phyloP scores from a whole-genome alignment of 2,888 invertebrate genomes.

The Mythimna albipuncta region DNA sequence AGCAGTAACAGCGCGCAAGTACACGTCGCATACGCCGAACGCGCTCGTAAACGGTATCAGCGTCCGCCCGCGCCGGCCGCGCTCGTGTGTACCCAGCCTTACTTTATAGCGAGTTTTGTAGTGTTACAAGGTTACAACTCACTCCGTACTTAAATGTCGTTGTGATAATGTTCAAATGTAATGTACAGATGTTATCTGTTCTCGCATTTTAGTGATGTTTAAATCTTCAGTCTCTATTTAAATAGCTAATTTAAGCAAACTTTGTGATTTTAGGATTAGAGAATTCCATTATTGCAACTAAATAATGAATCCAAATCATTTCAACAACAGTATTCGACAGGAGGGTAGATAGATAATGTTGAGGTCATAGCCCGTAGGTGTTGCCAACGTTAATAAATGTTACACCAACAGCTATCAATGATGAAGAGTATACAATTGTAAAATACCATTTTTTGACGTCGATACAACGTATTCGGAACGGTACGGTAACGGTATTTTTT shows the following conservation, averaged over 20 bases:
- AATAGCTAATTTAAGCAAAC: neutral
- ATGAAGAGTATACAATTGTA: neutral
- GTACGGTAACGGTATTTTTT: too few relatives aligned
- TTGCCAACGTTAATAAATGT: conserved; percentile 23
- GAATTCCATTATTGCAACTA: neutral
- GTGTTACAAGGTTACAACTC: conserved; percentile 46
- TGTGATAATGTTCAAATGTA: conserved; percentile 52
- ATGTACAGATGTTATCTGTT: conserved; percentile 26
- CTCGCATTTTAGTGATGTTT: conserved; percentile 12
- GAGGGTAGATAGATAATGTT: neutral
- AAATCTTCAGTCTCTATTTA: neutral
- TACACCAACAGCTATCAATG: conserved; percentile 10
- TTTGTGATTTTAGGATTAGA: neutral
- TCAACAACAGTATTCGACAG: conserved; percentile 8
- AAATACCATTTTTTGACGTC: conserved; percentile 4
- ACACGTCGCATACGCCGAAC: conserved; percentile 23
- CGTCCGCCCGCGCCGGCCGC: conserved; percentile 15
- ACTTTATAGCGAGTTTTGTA: conserved; percentile 59
- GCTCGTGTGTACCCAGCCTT: conserved; percentile 49
- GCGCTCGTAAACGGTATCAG: conserved; percentile 62
- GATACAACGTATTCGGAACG: too few relatives aligned
- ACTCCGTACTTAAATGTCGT: conserved; percentile 52
- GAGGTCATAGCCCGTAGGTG: neutral
- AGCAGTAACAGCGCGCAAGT: conserved; percentile 39
- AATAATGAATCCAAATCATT: conserved; percentile 1